Evolutionary conservation across 2,113 vertebrate genomes (phyloP).

Genomic region (Urocitellus parryii): DNA sequence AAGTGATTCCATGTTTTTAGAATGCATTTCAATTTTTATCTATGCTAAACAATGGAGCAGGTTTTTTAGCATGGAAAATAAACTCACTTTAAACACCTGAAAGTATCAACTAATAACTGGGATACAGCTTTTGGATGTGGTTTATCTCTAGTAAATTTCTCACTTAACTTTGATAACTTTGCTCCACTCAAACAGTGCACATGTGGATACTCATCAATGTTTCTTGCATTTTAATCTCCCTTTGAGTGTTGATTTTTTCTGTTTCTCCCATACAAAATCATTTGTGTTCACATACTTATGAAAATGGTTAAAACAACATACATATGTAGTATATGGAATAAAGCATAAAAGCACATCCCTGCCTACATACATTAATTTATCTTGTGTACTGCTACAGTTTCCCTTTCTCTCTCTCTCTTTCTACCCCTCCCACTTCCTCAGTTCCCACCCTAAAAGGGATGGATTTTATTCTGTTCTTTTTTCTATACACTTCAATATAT

Average conservation of each 20-base stretch:
- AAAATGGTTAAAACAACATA: neutral
- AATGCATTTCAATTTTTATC: neutral
- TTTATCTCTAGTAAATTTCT: neutral
- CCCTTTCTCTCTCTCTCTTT: neutral
- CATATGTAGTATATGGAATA: neutral
- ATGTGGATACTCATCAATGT: neutral
- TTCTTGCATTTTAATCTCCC: neutral
- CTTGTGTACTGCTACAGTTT: neutral
- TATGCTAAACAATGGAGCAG: neutral
- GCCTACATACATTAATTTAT: fast-evolving
- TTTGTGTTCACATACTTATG: neutral
- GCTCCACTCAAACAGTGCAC: neutral
- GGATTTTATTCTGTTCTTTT: neutral
- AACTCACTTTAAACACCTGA: neutral
- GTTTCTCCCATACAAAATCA: neutral
- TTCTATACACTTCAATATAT: neutral
- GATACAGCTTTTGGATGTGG: neutral
- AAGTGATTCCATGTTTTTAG: neutral
- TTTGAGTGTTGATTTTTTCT: neutral
- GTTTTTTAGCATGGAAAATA: neutral
- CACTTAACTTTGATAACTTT: neutral
- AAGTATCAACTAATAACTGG: neutral
- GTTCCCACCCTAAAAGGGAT: neutral
- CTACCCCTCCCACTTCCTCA: too few relatives aligned
- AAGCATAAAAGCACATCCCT: neutral